Evolutionary conservation across 2,888 invertebrate species (phyloP), one percentile per base, ranked within the genome.

Genomic region (Microctonus hyperodae): DNA sequence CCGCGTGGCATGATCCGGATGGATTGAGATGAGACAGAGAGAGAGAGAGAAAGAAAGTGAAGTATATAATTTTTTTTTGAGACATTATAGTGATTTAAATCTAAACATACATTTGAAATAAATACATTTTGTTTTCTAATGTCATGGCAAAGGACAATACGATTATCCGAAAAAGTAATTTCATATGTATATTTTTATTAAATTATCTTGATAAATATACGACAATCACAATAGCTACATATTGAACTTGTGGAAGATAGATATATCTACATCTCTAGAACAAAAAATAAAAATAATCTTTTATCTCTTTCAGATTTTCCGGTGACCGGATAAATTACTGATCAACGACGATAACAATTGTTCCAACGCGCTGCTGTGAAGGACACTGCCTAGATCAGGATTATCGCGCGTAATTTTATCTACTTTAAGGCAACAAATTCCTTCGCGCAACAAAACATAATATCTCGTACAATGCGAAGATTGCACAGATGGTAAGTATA

Each of bases 401-500:
- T n/a, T n/a, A n/a, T 50, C 5, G 44, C 44, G 16, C 16, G 50
- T 56, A 64, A 55, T 63, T 62, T 58, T 44, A 44, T n/a, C 44
- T n/a, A 44, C 44, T 44, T 16, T 53, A 66, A 72, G 71, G 74
- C 71, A 75, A 72, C 75, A 75, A 75, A 75, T 80, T 79, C 76
- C 75, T 76, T 72, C 69, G 73, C 70, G 74, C 74, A 76, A 78
- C 79, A 77, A n/a, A n/a, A 78, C 76, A 79, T 77, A 78, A 80
- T 79, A 77, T 76, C 77, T 75, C 72, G 73, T 73, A 72, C 71
- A 75, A 16, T 74, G 70, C 53, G 61, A 44, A 56, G 20, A 33
- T 56, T 56, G 9, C 22, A 28, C 20, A 11, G 22, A 11, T 20
- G 9, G 16, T 20, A 51, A 40, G 6, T 6, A 25, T 0, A 4